Base-by-base conservation (phyloP, 2,888 invertebrate genomes). In the Caenorhabditis plicata region DNA sequence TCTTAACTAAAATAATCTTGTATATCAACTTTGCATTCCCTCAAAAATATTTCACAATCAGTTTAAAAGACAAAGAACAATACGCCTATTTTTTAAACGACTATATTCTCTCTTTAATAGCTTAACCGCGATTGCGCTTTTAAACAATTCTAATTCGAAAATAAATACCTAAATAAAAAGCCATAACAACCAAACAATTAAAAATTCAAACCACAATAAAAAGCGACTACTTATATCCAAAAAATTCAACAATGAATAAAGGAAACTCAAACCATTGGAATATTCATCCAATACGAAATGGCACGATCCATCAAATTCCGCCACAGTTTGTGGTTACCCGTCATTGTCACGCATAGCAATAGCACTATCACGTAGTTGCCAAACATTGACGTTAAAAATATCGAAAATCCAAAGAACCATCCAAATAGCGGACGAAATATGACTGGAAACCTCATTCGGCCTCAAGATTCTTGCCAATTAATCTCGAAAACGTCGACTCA, bases 251-350 rank as follows among this genome's bases (percentile, higher is more conserved):
- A 29, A 17, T 15, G 20, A 15, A 26, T 13, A 25, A n/a, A 22
- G 22, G n/a, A n/a, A 35, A 27, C 15, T 8, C 64, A 27, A 50
- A 79, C 79, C 70, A 80, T 67, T 9, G 77, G 78, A 44, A 79
- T 77, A 19, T 67, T 64, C 75, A 80, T 78, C 79, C 79, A 79
- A 48, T 78, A 80, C 11, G 71, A 67, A 39, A 79, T 73, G 13
- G 77, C 79, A 36, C 77, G 64, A 56, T 79, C 79, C 77, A 78
- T 75, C 26, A 72, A 33, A 40, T 60, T 53, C 20, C 78, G 36
- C 74, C 74, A 80, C 52, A 63, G 38, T 35, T 58, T 44, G 43
- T 78, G 77, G 11, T 53, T 47, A 26, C 73, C 71, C 13, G 69
- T 39, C 17, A 73, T 23, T 9, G 75, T 52, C 33, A 78, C 50